phyloP scores from a whole-genome alignment of 2,888 invertebrate species.

The Tiliacea citrago region DNA sequence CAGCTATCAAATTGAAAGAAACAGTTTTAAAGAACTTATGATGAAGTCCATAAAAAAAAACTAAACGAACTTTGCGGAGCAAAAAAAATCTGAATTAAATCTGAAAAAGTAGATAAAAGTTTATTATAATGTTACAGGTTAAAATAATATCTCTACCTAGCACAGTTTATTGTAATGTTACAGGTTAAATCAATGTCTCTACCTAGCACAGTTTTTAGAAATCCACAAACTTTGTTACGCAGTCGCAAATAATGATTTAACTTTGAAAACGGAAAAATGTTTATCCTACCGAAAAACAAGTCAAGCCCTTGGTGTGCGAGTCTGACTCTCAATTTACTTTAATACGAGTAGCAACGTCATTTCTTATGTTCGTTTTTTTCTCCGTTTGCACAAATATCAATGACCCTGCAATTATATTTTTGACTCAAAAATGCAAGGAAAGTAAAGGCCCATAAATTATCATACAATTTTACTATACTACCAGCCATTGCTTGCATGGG shows the following conservation, averaged over 20 bases:
- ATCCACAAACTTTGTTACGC: too few relatives aligned
- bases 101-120: background rate
- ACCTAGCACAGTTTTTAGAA: background rate
- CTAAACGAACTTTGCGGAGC: background rate
- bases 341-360: too few relatives aligned
- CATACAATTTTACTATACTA: background rate
- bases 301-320: background rate
- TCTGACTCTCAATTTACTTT: background rate
- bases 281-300: background rate
- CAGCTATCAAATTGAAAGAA: background rate
- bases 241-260: background rate
- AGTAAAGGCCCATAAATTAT: background rate
- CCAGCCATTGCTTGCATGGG: background rate
- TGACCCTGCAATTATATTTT: background rate
- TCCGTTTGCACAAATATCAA: background rate
- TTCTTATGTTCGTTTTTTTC: background rate
- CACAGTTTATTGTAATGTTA: too few relatives aligned
- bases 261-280: background rate
- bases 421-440: constrained; percentile 6
- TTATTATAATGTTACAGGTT: background rate
- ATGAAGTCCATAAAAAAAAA: background rate
- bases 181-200: background rate
- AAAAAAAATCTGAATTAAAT: background rate
- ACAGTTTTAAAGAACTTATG: background rate
- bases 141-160: background rate